Base-by-base conservation (phyloP, 1,140 invertebrate genomes). In the Zaprionus camerounensis region DNA sequence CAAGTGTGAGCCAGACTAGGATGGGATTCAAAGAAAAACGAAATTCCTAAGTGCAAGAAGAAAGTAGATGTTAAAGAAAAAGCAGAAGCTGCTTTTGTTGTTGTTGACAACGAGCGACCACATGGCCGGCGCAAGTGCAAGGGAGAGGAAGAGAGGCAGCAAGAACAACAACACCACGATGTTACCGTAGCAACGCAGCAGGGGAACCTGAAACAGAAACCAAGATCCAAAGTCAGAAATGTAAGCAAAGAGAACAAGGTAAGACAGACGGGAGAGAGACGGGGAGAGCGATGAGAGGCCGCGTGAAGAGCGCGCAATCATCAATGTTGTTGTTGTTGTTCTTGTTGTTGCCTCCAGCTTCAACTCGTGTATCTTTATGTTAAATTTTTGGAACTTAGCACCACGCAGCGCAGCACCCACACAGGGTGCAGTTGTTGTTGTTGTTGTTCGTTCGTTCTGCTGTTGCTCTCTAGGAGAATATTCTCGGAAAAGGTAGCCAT, bases 11-110 rank as follows among this genome's bases (percentile, higher is more conserved):
- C 36, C 36, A 13, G 28, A 84, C 71, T 71, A 78, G 81, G 81
- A 87, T 87, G 68, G 75, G 53, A 80, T 74, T 64, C 51, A 88
- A 87, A 75, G 73, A 75, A 83, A 87, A 81, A 78, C 71, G 68
- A 87, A 87, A 83, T 67, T 67, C 58, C 66, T 17, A 3, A 12
- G 66, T 46, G 56, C 34, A 74, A 56, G 34, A 55, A 15, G 31
- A 62, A 70, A 51, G 38, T 56, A 15, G 38, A 58, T 24, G 41
- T 53, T 20, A 13, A 53, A 55, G 51, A 64, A 26, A 56, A 69
- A 22, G 55, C 17, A 36, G 49, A 80, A 22, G 62, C 56, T 5
- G 36, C 5, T 22, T 56, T 56, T 75, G 67, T 75, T 75, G 73
- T 55, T 75, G 72, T 75, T 75, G 68, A 76, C 73, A 69, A 56